Evolutionary conservation across 2,888 invertebrate genomes (phyloP).

Genomic region (Biston betularia): DNA sequence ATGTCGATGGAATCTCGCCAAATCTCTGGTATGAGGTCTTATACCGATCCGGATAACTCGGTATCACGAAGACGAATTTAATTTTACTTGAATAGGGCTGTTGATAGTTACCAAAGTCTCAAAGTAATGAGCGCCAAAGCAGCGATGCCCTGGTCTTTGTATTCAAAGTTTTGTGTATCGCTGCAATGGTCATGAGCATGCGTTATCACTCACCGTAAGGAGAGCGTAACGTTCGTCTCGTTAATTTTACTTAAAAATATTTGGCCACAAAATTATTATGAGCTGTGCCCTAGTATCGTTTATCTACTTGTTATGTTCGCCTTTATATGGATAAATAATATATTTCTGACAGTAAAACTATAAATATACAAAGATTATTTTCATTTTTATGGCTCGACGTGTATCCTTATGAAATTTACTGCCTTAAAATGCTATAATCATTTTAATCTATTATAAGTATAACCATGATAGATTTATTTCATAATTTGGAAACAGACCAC

Average conservation of each 20-base stretch:
- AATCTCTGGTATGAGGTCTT: constrained; percentile 47
- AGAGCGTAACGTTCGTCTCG: too few species aligned
- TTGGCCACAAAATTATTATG: background rate
- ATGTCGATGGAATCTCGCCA: constrained; percentile 60
- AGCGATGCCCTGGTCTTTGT: too few species aligned
- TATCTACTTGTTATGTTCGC: background rate
- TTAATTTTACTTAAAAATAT: background rate
- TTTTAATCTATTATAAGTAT: constrained; percentile 35
- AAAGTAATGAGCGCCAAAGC: too few species aligned
- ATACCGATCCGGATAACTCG: background rate
- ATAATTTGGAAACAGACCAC: constrained; percentile 34
- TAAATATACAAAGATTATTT: constrained; percentile 48
- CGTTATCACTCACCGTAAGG: too few species aligned
- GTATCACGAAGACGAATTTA: too few species aligned
- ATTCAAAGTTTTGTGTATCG: too few species aligned
- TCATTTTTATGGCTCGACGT: constrained; percentile 46
- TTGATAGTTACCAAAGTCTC: too few species aligned
- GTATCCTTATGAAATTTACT: constrained; percentile 36
- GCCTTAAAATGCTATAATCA: constrained; percentile 32
- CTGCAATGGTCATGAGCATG: too few species aligned
- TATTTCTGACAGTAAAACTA: constrained; percentile 23
- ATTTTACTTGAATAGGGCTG: too few species aligned
- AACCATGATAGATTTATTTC: constrained; percentile 26
- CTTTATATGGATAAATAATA: constrained; percentile 1
- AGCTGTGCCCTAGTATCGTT: background rate